phyloP scores from a whole-genome alignment of 2,888 invertebrate genomes.

The Gastrophysa polygoni region DNA sequence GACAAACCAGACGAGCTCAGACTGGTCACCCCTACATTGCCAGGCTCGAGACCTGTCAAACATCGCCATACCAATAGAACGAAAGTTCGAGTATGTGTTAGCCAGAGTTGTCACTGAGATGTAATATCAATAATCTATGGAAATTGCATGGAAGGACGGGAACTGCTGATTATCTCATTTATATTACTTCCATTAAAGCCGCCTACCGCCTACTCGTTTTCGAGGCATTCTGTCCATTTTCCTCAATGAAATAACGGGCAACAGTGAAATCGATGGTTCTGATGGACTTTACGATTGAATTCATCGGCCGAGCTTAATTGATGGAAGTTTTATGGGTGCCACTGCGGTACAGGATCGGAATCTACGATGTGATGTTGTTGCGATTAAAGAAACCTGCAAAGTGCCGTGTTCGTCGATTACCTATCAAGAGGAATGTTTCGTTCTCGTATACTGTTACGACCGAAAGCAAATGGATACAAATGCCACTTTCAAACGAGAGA shows the following conservation, averaged over 20 bases:
- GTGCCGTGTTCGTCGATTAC: background rate
- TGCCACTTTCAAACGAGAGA: too few species aligned
- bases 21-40: too few species aligned
- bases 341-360: conserved; percentile 29
- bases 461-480: too few species aligned
- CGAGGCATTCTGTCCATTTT: conserved; percentile 31
- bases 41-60: too few species aligned
- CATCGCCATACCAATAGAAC: too few species aligned
- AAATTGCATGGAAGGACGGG: too few species aligned
- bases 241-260: conserved; percentile 36
- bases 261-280: conserved; percentile 37
- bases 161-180: conserved; percentile 43
- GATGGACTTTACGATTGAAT: conserved; percentile 36
- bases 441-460: too few species aligned
- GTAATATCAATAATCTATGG: too few species aligned
- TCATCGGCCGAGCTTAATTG: conserved; percentile 37
- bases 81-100: too few species aligned
- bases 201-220: conserved; percentile 31
- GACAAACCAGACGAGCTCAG: too few species aligned
- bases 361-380: background rate
- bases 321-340: conserved; percentile 40
- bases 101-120: too few species aligned
- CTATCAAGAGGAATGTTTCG: background rate
- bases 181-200: conserved; percentile 40
- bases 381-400: background rate